Base-by-base conservation (phyloP, 2,888 invertebrate genomes). In the Drosophila eohydei region DNA sequence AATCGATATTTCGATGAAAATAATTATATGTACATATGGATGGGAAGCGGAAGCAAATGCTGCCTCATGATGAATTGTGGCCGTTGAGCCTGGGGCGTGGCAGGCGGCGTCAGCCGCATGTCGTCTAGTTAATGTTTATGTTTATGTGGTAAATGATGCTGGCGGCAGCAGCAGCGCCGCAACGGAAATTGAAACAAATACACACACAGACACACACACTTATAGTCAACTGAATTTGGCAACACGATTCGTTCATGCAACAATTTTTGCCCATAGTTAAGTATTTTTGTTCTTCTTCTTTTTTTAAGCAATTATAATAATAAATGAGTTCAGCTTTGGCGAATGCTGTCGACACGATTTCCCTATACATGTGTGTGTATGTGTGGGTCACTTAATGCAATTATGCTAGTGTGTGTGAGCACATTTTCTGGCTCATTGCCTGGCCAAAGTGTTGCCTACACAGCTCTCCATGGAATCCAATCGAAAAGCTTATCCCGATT, bases 231-330 rank as follows among this genome's bases (percentile, higher is more conserved):
- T 57, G 43, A 44, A 67, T 58, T 54, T 51, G 57, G 44, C 66
- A 50, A 57, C 70, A 59, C 36, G 41, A 68, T 74, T 78, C 46
- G 62, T 43, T 71, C 64, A 55, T 72, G 78, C 60, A 64, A 71
- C 71, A 60, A 69, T 52, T 80, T 68, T 74, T 21, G 44, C 32
- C 32, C 48, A 48, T 30, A 14, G 7, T 12, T 36, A 12, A 51
- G 34, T 21, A 21, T 21, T 38, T 44, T 0, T 21, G 26, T 21
- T 14, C 34, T 14, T 30, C 11, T 30, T 12, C 11, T 56, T 71
- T 74, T 71, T 79, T 75, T 48, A 50, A 71, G 62, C 86, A 88
- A 85, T 84, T 88, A 84, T 85, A 82, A 88, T 88, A 88, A 80
- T 83, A 80, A 88, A 84, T 88, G 83, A 81, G 71, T 71, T 78